These are phyloP conservation scores for Eremophila alpestris DNA, from an alignment of 2,797 vertebrate species.

Conservation along the genomic window DNA sequence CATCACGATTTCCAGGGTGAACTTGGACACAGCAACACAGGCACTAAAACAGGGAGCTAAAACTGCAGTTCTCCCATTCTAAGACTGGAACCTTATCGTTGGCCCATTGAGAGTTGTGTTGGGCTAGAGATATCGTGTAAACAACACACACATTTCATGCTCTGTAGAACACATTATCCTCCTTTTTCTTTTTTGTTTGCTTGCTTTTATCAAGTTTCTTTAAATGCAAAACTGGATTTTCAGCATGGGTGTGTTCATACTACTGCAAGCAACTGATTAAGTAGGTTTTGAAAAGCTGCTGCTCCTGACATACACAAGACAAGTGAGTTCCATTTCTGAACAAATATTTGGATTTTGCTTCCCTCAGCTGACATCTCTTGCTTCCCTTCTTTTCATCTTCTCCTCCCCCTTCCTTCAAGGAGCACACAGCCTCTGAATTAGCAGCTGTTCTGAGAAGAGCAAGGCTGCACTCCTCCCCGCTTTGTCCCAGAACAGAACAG, in stretches of 20 bases:
- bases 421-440: conserved; percentile 33
- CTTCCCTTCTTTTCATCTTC: conserved; percentile 27
- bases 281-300: not conserved
- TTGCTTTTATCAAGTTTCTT: not conserved
- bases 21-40: not conserved
- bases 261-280: not conserved
- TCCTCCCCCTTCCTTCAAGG: conserved; percentile 45
- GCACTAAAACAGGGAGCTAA: not conserved
- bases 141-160: not conserved
- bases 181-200: not conserved
- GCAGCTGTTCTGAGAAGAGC: conserved; percentile 54
- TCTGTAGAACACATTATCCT: not conserved
- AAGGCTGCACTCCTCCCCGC: conserved; percentile 55
- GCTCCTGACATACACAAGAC: not conserved
- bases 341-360: not conserved
- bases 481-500: conserved; percentile 62
- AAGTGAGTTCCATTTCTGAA: not conserved
- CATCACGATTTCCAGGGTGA: not conserved
- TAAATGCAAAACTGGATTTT: not conserved
- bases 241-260: not conserved
- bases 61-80: not conserved
- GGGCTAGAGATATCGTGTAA: not conserved
- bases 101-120: not conserved
- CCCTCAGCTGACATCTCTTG: not conserved
- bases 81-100: not conserved